Base-by-base conservation (phyloP, 2,797 vertebrate genomes). In the Jordanella pulchra region DNA sequence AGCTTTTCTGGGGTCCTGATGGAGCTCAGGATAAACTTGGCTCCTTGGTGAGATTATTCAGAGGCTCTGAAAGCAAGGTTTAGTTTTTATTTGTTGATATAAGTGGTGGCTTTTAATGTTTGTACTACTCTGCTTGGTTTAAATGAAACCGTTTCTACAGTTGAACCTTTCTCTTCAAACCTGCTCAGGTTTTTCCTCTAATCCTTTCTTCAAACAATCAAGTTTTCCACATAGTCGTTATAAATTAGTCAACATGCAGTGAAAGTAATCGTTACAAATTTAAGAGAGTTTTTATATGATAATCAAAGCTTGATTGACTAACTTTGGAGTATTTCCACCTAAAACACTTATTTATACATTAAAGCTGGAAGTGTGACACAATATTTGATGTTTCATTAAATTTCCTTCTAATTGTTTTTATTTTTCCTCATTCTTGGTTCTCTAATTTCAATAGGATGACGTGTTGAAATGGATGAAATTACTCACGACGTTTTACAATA, bases 21-120 rank as follows among this genome's bases (percentile, higher is more conserved):
- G n/a, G 54, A 77, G 77, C 32, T 25, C 64, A 45, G 79, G 86
- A 81, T 82, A 50, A 75, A 75, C 82, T 66, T 77, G 68, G 48
- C 70, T 80, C 76, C 69, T 39, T 14, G 77, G 47, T 50, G 76
- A 63, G 77, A 80, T 74, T 54, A 68, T 60, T 67, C 67, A 47
- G 61, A 76, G 55, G 73, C 73, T 75, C 60, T 32, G 51, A 65
- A 70, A 81, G 65, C 69, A 15, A 30, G 25, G 25, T 44, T 42
- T 42, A 75, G 70, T 75, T 42, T 77, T 66, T 44, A 27, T 56
- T 32, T 45, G 1, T 74, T 58, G 25, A 45, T 27, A 28, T 71
- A 58, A 67, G 55, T n/a, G 7, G 75, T 32, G 35, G 28, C 30
- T 12, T 73, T 76, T 78, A 44, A 55, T 65, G 69, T 82, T 85